These are phyloP conservation scores for Clarias pachynema DNA, from an alignment of 2,797 vertebrate species.

Conservation along the genomic window DNA sequence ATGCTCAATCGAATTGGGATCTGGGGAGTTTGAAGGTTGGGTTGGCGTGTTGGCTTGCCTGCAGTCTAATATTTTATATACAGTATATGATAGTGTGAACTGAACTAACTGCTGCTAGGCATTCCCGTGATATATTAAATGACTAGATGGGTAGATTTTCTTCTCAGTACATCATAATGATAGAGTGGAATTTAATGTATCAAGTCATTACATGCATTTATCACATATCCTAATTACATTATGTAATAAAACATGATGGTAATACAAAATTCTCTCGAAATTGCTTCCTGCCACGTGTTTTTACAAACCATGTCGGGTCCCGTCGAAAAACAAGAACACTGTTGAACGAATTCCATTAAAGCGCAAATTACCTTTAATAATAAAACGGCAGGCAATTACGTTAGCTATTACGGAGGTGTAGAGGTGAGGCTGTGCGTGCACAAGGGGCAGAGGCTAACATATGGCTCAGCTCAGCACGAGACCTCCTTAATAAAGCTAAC, in stretches of 20 bases:
- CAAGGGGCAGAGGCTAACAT: slow-evolving; percentile 73
- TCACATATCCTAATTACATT: slow-evolving; percentile 29
- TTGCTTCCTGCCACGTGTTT: slow-evolving; percentile 37
- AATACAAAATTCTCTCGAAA: slow-evolving; percentile 22
- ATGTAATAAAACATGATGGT: slow-evolving; percentile 32
- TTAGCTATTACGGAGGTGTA: slow-evolving; percentile 69
- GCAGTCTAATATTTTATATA: too few species aligned
- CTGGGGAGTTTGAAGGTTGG: too few species aligned
- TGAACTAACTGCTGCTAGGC: neutral
- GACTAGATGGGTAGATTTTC: neutral
- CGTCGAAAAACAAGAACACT: slow-evolving; percentile 56
- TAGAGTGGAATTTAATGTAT: slow-evolving; percentile 9
- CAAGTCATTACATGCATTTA: slow-evolving; percentile 10
- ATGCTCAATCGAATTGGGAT: too few species aligned
- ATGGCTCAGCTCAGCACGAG: slow-evolving; percentile 76
- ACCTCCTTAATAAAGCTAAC: slow-evolving; percentile 77
- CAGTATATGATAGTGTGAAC: too few species aligned
- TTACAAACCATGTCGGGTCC: slow-evolving; percentile 55
- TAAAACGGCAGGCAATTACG: slow-evolving; percentile 82
- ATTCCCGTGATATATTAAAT: neutral
- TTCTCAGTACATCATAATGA: neutral
- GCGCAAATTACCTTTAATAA: slow-evolving; percentile 81
- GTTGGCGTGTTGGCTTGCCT: too few species aligned
- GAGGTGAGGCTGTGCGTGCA: slow-evolving; percentile 73
- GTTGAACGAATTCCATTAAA: slow-evolving; percentile 79